These are phyloP conservation scores for Sapayoa aenigma DNA, from an alignment of 2,113 vertebrate genomes.

Conservation along the genomic window DNA sequence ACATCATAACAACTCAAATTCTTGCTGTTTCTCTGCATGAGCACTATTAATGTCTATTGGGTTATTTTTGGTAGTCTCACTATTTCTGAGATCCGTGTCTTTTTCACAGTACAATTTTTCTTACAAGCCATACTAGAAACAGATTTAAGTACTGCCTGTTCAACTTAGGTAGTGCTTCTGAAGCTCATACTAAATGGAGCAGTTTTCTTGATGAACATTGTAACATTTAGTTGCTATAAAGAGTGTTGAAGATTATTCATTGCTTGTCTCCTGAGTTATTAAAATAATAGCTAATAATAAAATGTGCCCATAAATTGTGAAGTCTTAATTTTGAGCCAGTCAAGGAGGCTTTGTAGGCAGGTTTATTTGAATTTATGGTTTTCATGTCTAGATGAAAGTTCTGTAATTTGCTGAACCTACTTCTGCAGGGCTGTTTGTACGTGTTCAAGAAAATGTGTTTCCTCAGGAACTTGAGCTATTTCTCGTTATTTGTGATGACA, in stretches of 20 bases:
- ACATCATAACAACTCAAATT: neutral
- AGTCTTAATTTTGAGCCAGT: neutral
- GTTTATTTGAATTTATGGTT: neutral
- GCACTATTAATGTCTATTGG: neutral
- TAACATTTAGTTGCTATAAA: neutral
- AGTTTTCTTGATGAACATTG: neutral
- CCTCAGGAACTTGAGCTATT: neutral
- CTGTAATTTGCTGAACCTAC: neutral
- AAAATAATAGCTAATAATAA: neutral
- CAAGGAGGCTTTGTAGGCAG: neutral
- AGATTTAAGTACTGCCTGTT: neutral
- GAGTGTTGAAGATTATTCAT: neutral
- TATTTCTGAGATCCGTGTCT: neutral
- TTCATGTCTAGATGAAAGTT: neutral
- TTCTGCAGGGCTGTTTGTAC: neutral
- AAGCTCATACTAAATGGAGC: neutral
- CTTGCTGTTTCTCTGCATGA: neutral
- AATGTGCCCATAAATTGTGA: neutral
- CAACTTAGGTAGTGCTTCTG: neutral
- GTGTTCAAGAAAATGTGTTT: neutral
- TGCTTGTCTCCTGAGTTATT: neutral
- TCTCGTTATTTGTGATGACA: neutral
- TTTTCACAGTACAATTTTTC: neutral
- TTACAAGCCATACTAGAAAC: neutral
- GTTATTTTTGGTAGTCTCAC: rapidly evolving